These are phyloP conservation scores for Hemistola chrysoprasaria DNA, from an alignment of 2,888 invertebrate species.

Conservation along the genomic window DNA sequence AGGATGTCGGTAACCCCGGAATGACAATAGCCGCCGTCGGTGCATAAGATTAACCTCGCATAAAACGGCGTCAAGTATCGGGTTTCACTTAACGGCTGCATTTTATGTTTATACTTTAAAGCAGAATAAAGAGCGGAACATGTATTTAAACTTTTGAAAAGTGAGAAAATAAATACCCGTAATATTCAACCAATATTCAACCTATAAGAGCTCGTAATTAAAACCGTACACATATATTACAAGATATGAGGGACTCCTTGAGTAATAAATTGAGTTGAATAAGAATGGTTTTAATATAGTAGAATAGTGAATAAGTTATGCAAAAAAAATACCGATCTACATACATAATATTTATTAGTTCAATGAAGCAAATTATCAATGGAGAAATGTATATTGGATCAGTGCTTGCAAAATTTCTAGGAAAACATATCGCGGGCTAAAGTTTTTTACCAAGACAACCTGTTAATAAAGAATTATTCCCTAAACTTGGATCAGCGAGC, in stretches of 20 bases:
- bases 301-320: too few species aligned
- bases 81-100: conserved; percentile 29
- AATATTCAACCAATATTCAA: background rate
- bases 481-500: conserved; percentile 20
- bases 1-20: conserved; percentile 14
- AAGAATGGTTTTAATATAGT: too few species aligned
- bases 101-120: conserved; percentile 21
- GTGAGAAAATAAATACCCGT: background rate
- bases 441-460: conserved; percentile 37
- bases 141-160: conserved; percentile 3
- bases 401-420: conserved; percentile 28
- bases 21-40: conserved; percentile 46
- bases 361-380: too few species aligned
- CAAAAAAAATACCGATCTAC: too few species aligned
- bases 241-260: too few species aligned
- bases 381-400: conserved; percentile 28
- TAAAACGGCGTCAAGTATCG: conserved; percentile 30
- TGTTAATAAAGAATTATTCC: conserved; percentile 38
- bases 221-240: too few species aligned
- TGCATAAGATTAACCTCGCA: conserved; percentile 34
- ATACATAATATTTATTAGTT: too few species aligned
- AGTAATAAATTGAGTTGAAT: too few species aligned
- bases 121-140: conserved; percentile 2
- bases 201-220: too few species aligned
- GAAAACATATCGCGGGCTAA: conserved; percentile 32